Evolutionary conservation across 2,113 vertebrate species (phyloP).

Genomic region (Menura novaehollandiae): DNA sequence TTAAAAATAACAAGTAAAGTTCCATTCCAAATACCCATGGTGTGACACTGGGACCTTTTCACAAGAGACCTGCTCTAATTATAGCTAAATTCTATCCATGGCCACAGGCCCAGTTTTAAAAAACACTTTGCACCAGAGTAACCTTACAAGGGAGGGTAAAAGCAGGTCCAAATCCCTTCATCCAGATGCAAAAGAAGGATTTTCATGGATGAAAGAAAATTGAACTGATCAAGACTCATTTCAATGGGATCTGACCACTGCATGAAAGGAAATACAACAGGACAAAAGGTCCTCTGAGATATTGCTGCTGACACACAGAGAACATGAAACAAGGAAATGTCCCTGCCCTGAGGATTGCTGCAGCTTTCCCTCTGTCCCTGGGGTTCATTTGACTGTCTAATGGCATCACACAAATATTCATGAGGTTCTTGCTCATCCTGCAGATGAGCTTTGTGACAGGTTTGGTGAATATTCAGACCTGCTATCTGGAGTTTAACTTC

Average conservation of each 20-base stretch:
- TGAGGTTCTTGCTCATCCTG: neutral
- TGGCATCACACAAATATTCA: slow-evolving; percentile 9
- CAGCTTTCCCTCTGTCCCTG: neutral
- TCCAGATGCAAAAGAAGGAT: neutral
- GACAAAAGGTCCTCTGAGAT: neutral
- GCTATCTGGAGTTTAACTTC: neutral
- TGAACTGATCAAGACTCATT: fast-evolving
- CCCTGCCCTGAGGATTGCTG: neutral
- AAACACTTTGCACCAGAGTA: neutral
- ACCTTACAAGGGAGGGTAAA: neutral
- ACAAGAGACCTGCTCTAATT: neutral
- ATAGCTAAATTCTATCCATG: neutral
- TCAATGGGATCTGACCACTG: fast-evolving
- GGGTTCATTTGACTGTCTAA: neutral
- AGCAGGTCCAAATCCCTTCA: neutral
- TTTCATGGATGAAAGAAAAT: neutral
- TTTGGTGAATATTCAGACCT: neutral
- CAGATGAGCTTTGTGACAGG: neutral
- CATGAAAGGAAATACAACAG: neutral
- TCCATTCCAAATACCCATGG: neutral
- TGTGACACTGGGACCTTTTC: neutral
- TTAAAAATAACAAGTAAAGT: neutral
- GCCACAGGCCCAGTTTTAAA: neutral
- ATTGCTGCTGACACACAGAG: neutral
- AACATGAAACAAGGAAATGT: neutral